Conservation (phyloP, 2,888 invertebrate genomes). For the Shargacucullia verbasci region DNA sequence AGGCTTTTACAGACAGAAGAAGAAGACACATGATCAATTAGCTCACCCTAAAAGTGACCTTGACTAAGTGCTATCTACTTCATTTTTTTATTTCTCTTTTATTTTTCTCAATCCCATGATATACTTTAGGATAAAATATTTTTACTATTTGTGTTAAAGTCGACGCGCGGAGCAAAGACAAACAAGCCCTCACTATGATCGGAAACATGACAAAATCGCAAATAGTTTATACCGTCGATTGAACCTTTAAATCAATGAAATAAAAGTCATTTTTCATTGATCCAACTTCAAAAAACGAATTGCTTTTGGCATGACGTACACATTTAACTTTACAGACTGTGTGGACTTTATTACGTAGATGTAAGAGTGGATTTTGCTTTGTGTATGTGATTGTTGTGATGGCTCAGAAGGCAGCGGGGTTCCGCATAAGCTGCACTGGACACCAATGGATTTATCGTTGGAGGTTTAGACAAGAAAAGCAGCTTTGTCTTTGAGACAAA, state of each 20-base stretch:
- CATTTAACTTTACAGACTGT: conserved; percentile 19
- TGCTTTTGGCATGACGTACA: conserved; percentile 43
- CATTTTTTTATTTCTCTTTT: neutral
- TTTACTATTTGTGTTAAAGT: conserved; percentile 57
- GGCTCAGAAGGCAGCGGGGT: conserved; percentile 57
- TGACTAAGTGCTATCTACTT: neutral
- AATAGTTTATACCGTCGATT: conserved; percentile 30
- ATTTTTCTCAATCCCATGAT: neutral
- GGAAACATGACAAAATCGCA: conserved; percentile 52
- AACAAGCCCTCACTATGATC: conserved; percentile 57
- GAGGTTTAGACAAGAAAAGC: conserved; percentile 80
- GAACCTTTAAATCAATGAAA: conserved; percentile 32
- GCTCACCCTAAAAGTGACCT: no score
- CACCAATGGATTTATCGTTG: conserved; percentile 83
- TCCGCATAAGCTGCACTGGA: conserved; percentile 77
- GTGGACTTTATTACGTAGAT: conserved; percentile 9
- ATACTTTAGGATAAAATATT: conserved; percentile 43
- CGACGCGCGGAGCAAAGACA: conserved; percentile 57
- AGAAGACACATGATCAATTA: no score
- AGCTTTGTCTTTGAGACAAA: conserved; percentile 81
- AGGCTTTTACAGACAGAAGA: no score
- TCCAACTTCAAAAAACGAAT: conserved; percentile 43
- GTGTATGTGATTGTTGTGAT: conserved; percentile 29
- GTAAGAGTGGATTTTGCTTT: conserved; percentile 31
- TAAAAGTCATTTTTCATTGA: conserved; percentile 43